A percentile compares a stretch with the other conserved stretches of the same genome.
phyloP scores from a whole-genome alignment of 2,888 invertebrate species.

The Xylocampa areola region DNA sequence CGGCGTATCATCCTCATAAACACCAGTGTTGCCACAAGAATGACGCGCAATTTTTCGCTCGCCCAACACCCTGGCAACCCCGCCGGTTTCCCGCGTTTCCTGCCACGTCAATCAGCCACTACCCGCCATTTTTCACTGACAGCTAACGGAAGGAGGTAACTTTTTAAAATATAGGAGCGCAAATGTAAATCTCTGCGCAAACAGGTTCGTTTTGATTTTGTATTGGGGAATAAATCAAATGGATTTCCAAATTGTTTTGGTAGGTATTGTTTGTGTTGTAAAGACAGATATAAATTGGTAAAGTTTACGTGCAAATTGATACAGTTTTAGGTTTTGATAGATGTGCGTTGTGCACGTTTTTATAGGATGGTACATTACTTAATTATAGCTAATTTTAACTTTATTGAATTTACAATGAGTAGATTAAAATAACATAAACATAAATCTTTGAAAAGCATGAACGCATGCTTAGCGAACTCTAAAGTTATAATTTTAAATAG shows the following conservation, averaged over 20 bases:
- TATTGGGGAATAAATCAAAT: conserved; percentile 42
- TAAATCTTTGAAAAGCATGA: too few relatives aligned
- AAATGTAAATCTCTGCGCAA: conserved; percentile 56
- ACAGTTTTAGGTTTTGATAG: not conserved
- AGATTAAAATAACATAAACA: too few relatives aligned
- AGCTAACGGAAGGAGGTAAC: conserved; percentile 67
- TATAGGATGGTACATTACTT: not conserved
- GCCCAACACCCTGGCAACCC: conserved; percentile 50
- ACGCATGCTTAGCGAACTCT: too few relatives aligned
- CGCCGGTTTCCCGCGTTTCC: conserved; percentile 62
- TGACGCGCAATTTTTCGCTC: conserved; percentile 76
- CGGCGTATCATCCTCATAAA: conserved; percentile 17
- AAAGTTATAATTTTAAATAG: too few relatives aligned
- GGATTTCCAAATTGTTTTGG: conserved; percentile 34
- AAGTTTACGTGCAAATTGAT: conserved; percentile 29
- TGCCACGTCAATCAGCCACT: conserved; percentile 79
- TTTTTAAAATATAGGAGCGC: conserved; percentile 64
- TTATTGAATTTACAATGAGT: too few relatives aligned
- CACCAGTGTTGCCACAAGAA: conserved; percentile 59
- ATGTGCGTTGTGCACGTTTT: not conserved
- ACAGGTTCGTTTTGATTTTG: conserved; percentile 48
- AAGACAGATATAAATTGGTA: conserved; percentile 38
- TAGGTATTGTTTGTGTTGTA: conserved; percentile 16
- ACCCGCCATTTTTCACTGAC: conserved; percentile 82
- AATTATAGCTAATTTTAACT: too few relatives aligned